These are phyloP conservation scores for Calameuta idolon DNA, from an alignment of 2,888 invertebrate species.

Conservation along the genomic window DNA sequence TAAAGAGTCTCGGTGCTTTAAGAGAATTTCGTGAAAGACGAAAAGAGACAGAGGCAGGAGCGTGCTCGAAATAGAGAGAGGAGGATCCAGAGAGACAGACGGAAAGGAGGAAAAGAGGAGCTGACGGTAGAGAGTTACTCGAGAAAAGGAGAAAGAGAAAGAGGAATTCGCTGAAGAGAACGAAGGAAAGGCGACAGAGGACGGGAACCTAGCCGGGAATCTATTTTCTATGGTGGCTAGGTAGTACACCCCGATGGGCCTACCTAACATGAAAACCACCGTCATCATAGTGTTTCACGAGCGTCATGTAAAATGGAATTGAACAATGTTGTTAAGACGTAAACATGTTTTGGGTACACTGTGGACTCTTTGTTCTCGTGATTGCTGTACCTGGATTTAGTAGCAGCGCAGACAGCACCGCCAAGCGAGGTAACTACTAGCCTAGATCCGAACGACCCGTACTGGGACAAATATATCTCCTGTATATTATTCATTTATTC, in stretches of 20 bases:
- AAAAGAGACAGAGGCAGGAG: background rate
- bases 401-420: conserved; percentile 62
- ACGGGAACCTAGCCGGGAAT: too few species aligned
- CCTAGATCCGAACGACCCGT: conserved; percentile 1
- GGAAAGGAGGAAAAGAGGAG: too few species aligned
- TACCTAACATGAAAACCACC: conserved; percentile 52
- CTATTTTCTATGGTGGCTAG: conserved; percentile 46
- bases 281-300: conserved; percentile 53
- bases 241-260: conserved; percentile 30
- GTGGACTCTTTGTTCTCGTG: conserved; percentile 66
- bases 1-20: background rate
- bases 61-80: conserved; percentile 1
- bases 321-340: conserved; percentile 67
- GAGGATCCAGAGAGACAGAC: too few species aligned
- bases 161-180: conserved; percentile 8
- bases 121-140: background rate
- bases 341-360: conserved; percentile 67
- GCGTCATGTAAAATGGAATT: conserved; percentile 65
- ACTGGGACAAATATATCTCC: too few species aligned
- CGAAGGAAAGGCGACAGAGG: conserved; percentile 23
- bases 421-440: conserved; percentile 61
- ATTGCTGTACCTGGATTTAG: conserved; percentile 66
- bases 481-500: too few species aligned
- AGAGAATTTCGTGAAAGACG: background rate
- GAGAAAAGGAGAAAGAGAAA: background rate